Evolutionary conservation across 2,888 invertebrate genomes (phyloP).

Genomic region (Papilio elwesi): DNA sequence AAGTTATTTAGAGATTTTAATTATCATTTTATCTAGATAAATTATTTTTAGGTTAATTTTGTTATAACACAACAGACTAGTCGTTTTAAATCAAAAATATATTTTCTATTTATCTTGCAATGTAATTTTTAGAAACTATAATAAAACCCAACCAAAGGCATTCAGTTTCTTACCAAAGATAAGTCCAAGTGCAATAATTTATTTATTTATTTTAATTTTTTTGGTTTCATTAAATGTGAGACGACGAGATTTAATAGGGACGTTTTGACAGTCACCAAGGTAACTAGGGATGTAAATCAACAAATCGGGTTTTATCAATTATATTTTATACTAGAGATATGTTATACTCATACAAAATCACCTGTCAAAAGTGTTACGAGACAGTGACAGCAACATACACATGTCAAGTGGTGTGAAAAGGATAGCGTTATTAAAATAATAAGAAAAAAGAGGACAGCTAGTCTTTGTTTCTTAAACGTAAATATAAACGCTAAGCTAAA

Average conservation of each 20-base stretch:
- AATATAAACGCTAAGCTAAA: too few relatives aligned
- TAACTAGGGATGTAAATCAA: too few relatives aligned
- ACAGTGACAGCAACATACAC: too few relatives aligned
- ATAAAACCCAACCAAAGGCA: slow-evolving; percentile 27
- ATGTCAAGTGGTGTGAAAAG: too few relatives aligned
- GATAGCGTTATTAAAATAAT: too few relatives aligned
- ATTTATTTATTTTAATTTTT: slow-evolving; percentile 23
- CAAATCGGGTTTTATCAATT: background rate
- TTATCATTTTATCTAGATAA: slow-evolving; percentile 39
- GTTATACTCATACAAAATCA: too few relatives aligned
- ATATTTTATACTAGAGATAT: too few relatives aligned
- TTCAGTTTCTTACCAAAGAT: slow-evolving; percentile 40
- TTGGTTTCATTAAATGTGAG: background rate
- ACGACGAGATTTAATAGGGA: background rate
- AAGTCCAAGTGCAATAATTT: slow-evolving; percentile 41
- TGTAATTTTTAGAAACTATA: background rate
- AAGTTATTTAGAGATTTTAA: slow-evolving; percentile 29
- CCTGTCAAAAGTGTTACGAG: too few relatives aligned
- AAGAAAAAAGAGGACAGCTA: too few relatives aligned
- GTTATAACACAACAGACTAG: slow-evolving; percentile 32
- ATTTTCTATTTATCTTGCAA: background rate
- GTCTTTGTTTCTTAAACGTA: too few relatives aligned
- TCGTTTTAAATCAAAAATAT: slow-evolving; percentile 27
- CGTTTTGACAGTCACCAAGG: background rate
- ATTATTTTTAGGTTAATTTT: slow-evolving; percentile 33